A percentile compares a stretch with the other conserved stretches of the same genome.
Evolutionary conservation across 2,113 vertebrate genomes (phyloP).

Genomic region (Hippocampus mohnikei): DNA sequence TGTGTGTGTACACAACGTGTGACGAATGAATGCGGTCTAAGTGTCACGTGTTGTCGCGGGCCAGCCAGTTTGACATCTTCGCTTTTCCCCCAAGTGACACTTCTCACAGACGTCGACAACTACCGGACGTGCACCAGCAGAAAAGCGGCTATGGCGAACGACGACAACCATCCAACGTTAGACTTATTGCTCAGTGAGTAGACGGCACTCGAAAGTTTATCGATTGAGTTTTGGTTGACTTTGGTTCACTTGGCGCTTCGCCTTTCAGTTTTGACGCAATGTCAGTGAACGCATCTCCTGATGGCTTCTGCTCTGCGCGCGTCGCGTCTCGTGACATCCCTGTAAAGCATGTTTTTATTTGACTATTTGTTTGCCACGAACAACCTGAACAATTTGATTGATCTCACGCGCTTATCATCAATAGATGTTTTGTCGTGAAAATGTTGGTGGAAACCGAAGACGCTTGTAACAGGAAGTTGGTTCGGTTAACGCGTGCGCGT

Average conservation of each 20-base stretch:
- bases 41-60: conserved; percentile 61
- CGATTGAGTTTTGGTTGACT: neutral
- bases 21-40: conserved; percentile 32
- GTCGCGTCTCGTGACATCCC: neutral
- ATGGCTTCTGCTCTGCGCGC: neutral
- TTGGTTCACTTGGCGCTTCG: neutral
- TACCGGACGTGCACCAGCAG: neutral
- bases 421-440: neutral
- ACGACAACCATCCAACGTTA: conserved; percentile 38
- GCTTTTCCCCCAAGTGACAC: conserved; percentile 3
- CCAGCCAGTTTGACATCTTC: conserved; percentile 33
- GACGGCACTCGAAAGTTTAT: accelerated
- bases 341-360: neutral
- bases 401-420: neutral
- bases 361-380: neutral
- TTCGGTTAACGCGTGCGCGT: neutral
- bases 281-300: neutral
- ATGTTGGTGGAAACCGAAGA: neutral
- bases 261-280: neutral
- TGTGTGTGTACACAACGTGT: conserved; percentile 26
- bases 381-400: neutral
- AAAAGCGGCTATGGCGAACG: conserved; percentile 53
- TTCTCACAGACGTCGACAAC: neutral
- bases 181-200: conserved; percentile 69
- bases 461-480: conserved; percentile 1